phyloP scores from a whole-genome alignment of 1,140 invertebrate genomes.

The Whitmania pigra region DNA sequence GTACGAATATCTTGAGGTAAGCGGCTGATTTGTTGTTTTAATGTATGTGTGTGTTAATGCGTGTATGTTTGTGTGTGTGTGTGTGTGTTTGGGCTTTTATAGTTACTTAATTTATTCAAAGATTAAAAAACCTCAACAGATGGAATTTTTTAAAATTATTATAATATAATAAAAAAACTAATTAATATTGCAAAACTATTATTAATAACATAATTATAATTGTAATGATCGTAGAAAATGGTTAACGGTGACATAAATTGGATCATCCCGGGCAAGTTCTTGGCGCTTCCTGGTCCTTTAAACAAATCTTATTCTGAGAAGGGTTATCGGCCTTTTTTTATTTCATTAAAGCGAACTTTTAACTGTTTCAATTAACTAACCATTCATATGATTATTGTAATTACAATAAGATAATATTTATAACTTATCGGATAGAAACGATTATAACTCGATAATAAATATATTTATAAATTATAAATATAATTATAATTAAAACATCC shows the following conservation, averaged over 20 bases:
- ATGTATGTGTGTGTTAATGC: too few relatives aligned
- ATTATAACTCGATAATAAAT: neutral
- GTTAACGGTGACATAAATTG: slow-evolving; percentile 98
- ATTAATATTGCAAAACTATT: neutral
- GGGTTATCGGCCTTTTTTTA: slow-evolving; percentile 47
- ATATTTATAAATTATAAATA: slow-evolving; percentile 24
- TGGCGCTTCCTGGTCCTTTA: slow-evolving; percentile 95
- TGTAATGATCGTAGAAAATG: slow-evolving; percentile 55
- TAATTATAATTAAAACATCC: slow-evolving; percentile 22
- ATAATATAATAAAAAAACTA: too few relatives aligned
- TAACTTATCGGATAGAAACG: too few relatives aligned
- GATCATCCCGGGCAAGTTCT: slow-evolving; percentile 92
- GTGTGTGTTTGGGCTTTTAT: too few relatives aligned
- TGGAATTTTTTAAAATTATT: too few relatives aligned
- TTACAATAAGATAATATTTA: too few relatives aligned
- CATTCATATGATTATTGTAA: too few relatives aligned
- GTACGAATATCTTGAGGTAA: slow-evolving; percentile 80
- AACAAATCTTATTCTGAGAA: slow-evolving; percentile 70
- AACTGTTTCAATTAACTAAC: too few relatives aligned
- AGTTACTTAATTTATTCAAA: too few relatives aligned
- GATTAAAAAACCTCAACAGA: too few relatives aligned
- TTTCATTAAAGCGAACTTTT: neutral
- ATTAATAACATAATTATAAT: neutral
- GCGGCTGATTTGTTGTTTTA: neutral
- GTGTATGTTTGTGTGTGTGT: too few relatives aligned